phyloP scores from a whole-genome alignment of 2,888 invertebrate species.

The Tenthredo notha region DNA sequence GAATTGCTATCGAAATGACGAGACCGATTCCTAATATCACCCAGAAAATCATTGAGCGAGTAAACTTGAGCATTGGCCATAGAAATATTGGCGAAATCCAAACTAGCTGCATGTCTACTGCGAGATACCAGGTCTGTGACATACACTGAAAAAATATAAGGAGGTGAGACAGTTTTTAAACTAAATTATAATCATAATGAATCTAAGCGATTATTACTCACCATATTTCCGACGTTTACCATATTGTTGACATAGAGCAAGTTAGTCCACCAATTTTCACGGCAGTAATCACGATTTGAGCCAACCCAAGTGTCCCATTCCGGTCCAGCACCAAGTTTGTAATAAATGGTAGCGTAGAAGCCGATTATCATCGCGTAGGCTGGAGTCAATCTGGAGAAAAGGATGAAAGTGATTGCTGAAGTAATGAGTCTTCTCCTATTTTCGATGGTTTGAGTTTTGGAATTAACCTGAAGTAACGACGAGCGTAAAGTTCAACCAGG shows the following conservation, averaged over 20 bases:
- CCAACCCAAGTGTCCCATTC: conserved; percentile 84
- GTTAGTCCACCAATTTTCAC: conserved; percentile 77
- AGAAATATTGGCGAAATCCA: conserved; percentile 73
- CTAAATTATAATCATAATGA: background rate
- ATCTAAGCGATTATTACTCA: conserved; percentile 60
- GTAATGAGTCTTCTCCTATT: background rate
- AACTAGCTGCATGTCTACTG: conserved; percentile 72
- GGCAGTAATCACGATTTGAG: conserved; percentile 73
- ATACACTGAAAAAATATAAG: conserved; percentile 77
- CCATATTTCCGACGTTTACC: conserved; percentile 70
- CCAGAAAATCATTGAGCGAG: conserved; percentile 62
- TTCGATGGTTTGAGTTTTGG: background rate
- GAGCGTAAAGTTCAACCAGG: conserved; percentile 82
- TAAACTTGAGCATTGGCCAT: conserved; percentile 70
- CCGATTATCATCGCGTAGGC: conserved; percentile 86
- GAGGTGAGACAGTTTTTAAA: background rate
- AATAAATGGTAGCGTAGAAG: conserved; percentile 87
- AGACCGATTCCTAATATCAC: conserved; percentile 62
- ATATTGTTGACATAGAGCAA: conserved; percentile 77
- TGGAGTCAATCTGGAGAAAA: conserved; percentile 83
- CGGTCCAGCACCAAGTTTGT: conserved; percentile 86
- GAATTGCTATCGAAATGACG: conserved; percentile 66
- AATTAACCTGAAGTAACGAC: conserved; percentile 84
- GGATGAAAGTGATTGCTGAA: background rate
- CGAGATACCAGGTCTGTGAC: conserved; percentile 81